Evolutionary conservation across 2,888 invertebrate genomes (phyloP), one percentile per base, ranked within the genome.

Genomic region (Polia nebulosa): DNA sequence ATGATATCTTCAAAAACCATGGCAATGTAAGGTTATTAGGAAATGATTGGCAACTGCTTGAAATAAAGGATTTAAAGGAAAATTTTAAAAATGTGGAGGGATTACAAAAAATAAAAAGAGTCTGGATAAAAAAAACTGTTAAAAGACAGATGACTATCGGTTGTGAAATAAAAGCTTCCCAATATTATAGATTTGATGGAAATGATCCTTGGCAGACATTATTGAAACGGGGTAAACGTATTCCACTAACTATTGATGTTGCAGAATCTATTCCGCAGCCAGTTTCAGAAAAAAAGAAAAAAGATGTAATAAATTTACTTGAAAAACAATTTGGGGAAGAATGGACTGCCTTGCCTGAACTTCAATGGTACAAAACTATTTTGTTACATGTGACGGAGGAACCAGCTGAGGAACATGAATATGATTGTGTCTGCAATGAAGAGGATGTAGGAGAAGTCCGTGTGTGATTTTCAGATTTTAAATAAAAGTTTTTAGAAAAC

Each of bases 291-390:
- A 59, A 53, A 55, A 65, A 71, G 47, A 66, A 66, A 66, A 66
- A 71, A 59, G 70, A 70, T 64, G 70, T 64, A 64, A 55, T 36
- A 58, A 64, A 51, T 49, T 62, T 68, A 59, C 57, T 67, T 51
- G 52, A 66, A 58, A 66, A 72, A 61, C 66, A 52, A 52, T 72
- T 67, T 62, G 61, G 66, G 44, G 67, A 72, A 53, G 57, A 63
- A 60, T 69, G 73, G 68, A 57, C 41, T 49, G 53, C 36, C 44
- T 55, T 56, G 59, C 59, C 59, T 45, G 68, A 68, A 64, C 59
- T 73, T 64, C 55, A 56, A 60, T 73, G 68, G 63, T 73, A 72
- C 63, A 72, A 72, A 59, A 68, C 45, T 57, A 57, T 64, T 64
- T 56, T 58, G 58, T 58, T 64, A 65, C 65, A 66, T 66, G 65